Percentiles rank a stretch among this genome's conserved stretches.
These are phyloP conservation scores for Trichogramma dendrolimi DNA, from an alignment of 2,888 invertebrate genomes.

Conservation along the genomic window DNA sequence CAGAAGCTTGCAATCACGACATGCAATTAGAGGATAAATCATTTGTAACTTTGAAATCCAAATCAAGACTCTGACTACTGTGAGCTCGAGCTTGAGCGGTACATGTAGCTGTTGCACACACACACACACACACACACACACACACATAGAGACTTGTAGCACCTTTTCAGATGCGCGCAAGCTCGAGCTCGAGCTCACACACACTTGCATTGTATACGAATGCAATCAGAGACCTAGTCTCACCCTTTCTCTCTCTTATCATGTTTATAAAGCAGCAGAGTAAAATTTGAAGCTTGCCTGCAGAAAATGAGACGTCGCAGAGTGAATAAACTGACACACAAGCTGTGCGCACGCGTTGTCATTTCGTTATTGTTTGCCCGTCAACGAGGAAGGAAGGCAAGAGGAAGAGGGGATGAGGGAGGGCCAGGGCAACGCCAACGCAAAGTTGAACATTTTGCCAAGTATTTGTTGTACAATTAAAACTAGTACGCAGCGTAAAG, in stretches of 20 bases:
- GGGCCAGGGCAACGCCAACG: too few species aligned
- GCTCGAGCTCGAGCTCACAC: neutral
- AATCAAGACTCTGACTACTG: conserved; percentile 17
- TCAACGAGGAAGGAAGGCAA: too few species aligned
- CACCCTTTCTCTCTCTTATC: neutral
- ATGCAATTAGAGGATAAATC: conserved; percentile 51
- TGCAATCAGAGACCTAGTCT: neutral
- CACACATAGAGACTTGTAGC: conserved; percentile 4
- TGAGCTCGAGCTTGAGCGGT: conserved; percentile 1
- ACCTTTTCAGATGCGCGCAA: conserved; percentile 19
- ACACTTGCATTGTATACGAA: conserved; percentile 7
- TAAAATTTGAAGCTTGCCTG: too few species aligned
- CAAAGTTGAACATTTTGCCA: too few species aligned
- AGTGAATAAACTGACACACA: too few species aligned
- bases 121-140: neutral
- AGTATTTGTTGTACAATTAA: too few species aligned
- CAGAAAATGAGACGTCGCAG: too few species aligned
- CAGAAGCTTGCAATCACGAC: conserved; percentile 36
- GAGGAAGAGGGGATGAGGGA: too few species aligned
- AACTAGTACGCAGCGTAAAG: too few species aligned
- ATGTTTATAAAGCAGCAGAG: too few species aligned
- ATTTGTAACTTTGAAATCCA: conserved; percentile 45
- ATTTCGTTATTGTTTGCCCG: too few species aligned
- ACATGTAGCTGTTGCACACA: neutral
- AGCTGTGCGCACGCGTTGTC: too few species aligned